Percentiles rank a stretch among this genome's conserved stretches.
phyloP scores from a whole-genome alignment of 2,888 invertebrate species.

The Dolichopus griseipennis region DNA sequence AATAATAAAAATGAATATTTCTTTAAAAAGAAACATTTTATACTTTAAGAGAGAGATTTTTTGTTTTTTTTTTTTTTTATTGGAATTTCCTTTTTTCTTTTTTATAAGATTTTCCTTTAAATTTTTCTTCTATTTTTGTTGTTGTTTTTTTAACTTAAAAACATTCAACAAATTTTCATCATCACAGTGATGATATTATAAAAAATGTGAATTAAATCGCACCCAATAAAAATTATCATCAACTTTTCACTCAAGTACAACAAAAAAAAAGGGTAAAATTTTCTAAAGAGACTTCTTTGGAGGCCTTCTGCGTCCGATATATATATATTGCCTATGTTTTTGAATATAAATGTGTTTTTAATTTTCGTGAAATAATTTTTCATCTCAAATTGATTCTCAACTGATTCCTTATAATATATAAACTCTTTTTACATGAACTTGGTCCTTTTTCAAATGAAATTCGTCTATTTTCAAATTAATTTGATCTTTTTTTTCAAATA shows the following conservation, averaged over 20 bases:
- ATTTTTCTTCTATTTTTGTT: neutral
- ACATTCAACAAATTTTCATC: too few species aligned
- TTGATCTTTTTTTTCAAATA: too few species aligned
- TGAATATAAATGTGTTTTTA: neutral
- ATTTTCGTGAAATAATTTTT: neutral
- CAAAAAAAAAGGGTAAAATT: neutral
- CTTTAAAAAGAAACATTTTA: neutral
- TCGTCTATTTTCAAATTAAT: too few species aligned
- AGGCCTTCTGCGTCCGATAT: neutral
- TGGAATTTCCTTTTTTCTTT: neutral
- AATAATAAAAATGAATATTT: neutral
- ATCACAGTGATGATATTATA: too few species aligned
- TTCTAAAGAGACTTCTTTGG: neutral
- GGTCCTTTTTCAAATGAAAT: too few species aligned
- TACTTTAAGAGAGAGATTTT: neutral
- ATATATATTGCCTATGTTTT: neutral
- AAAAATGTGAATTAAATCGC: neutral
- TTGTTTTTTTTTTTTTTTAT: neutral
- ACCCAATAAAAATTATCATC: constrained; percentile 4
- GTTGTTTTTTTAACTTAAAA: neutral
- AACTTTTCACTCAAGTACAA: neutral
- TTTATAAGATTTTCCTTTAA: neutral
- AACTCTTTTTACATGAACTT: too few species aligned
- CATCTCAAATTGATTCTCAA: too few species aligned
- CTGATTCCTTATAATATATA: too few species aligned